Percentiles rank a stretch among this genome's conserved stretches.
Conservation (phyloP, 2,888 invertebrate genomes). For the Magallana nippona region DNA sequence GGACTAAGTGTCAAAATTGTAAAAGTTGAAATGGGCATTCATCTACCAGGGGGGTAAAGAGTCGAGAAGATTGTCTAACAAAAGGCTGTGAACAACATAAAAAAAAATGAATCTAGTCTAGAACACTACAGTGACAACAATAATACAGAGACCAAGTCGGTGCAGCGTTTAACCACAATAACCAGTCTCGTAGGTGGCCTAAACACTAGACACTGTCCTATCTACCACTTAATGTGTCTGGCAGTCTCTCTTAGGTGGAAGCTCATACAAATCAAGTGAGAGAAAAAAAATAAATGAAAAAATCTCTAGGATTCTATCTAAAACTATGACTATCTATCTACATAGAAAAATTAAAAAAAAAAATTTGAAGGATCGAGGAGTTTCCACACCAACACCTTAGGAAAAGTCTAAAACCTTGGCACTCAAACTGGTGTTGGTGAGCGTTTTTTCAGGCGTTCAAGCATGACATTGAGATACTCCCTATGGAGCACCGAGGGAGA, state of each 20-base stretch:
- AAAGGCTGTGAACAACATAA: no score
- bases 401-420: constrained; percentile 4
- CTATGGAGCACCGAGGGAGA: constrained; percentile 44
- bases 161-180: no score
- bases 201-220: neutral
- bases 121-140: no score
- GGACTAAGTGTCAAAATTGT: no score
- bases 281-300: neutral
- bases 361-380: neutral
- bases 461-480: constrained; percentile 50
- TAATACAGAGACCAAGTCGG: no score
- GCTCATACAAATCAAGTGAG: neutral
- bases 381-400: constrained; percentile 11
- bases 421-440: constrained; percentile 39
- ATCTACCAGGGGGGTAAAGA: no score
- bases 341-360: neutral
- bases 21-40: no score
- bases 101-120: no score
- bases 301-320: neutral
- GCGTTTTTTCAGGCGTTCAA: constrained; percentile 48
- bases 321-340: neutral
- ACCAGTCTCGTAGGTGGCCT: no score
- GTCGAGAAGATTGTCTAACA: no score
- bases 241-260: neutral
- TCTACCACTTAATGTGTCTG: neutral